Evolutionary conservation across 2,888 invertebrate genomes (phyloP).

Genomic region (Ctenicera cuprea): DNA sequence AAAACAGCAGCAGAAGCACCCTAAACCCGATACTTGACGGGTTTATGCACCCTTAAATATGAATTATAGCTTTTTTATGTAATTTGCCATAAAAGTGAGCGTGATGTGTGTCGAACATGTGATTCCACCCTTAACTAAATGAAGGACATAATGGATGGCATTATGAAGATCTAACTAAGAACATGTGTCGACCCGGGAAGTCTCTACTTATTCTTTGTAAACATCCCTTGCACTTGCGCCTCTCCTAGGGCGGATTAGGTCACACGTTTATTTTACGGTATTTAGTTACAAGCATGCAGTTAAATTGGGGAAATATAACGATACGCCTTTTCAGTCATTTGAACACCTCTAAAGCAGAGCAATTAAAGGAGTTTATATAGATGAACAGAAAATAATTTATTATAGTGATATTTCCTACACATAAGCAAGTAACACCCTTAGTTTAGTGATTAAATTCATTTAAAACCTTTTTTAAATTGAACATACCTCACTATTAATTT

Average conservation of each 20-base stretch:
- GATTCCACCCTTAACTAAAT: slow-evolving; percentile 55
- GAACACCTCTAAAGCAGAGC: neutral
- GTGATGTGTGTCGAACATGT: slow-evolving; percentile 59
- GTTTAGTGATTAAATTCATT: too few species aligned
- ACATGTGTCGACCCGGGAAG: slow-evolving; percentile 63
- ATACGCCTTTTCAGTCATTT: slow-evolving; percentile 22
- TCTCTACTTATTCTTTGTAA: slow-evolving; percentile 48
- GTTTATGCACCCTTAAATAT: slow-evolving; percentile 58
- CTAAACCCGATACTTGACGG: slow-evolving; percentile 56
- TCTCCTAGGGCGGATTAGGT: slow-evolving; percentile 51
- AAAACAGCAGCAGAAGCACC: slow-evolving; percentile 44
- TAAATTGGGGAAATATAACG: slow-evolving; percentile 11
- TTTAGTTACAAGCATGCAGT: slow-evolving; percentile 49
- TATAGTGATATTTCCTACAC: too few species aligned
- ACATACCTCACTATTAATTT: too few species aligned
- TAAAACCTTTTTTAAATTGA: too few species aligned
- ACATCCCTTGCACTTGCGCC: slow-evolving; percentile 56
- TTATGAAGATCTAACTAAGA: slow-evolving; percentile 65
- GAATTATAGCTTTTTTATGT: slow-evolving; percentile 61
- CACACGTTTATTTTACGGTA: slow-evolving; percentile 54
- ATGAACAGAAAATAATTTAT: too few species aligned
- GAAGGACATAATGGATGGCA: slow-evolving; percentile 62
- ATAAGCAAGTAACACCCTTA: too few species aligned
- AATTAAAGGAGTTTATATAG: too few species aligned
- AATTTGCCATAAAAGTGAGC: slow-evolving; percentile 59